Evolutionary conservation across 2,888 invertebrate species (phyloP).

Genomic region (Orthosia cruda): DNA sequence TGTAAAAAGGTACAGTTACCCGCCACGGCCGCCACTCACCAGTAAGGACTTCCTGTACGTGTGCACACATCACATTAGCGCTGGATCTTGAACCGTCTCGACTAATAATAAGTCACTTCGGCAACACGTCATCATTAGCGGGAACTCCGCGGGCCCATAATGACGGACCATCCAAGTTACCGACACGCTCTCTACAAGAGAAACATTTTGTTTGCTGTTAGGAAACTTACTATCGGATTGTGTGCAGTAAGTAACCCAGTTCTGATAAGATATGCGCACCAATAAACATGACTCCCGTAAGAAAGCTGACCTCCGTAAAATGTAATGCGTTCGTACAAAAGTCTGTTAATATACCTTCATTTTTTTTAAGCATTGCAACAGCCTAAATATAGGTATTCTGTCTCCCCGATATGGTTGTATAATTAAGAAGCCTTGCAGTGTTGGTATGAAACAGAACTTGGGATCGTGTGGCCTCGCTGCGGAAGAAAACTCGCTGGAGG

Average conservation of each 20-base stretch:
- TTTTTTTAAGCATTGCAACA: neutral
- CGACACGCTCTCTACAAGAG: neutral
- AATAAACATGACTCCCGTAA: neutral
- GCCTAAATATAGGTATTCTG: too few species aligned
- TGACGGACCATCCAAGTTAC: neutral
- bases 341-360: too few species aligned
- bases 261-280: constrained; percentile 38
- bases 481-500: neutral
- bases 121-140: neutral
- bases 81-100: neutral
- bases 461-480: too few species aligned
- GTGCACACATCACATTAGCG: constrained; percentile 31
- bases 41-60: constrained; percentile 62
- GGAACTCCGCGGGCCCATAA: neutral
- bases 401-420: neutral
- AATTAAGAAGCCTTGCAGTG: neutral
- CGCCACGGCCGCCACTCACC: constrained; percentile 38
- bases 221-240: constrained; percentile 16
- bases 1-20: constrained; percentile 23
- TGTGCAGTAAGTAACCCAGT: constrained; percentile 9
- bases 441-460: neutral
- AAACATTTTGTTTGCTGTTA: constrained; percentile 10
- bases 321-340: too few species aligned
- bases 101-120: neutral
- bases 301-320: neutral